Percentiles rank a stretch among this genome's conserved stretches.
These are phyloP conservation scores for Misgurnus mizolepis DNA, from an alignment of 2,113 vertebrate genomes.

Conservation along the genomic window DNA sequence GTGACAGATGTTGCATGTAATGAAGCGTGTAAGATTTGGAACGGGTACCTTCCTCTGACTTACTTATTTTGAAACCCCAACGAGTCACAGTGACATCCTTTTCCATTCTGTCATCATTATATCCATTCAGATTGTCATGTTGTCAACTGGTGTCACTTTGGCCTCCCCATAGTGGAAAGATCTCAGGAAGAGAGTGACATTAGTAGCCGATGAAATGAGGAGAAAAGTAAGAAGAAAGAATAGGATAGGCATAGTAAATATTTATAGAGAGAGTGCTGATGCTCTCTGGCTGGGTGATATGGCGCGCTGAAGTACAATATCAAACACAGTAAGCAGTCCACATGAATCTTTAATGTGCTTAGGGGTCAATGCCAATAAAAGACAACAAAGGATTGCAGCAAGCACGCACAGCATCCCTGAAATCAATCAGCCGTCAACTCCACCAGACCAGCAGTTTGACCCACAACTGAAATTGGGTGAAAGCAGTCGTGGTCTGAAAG, in stretches of 20 bases:
- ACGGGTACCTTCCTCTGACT: not conserved
- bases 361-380: slow-evolving; percentile 64
- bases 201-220: not conserved
- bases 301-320: slow-evolving; percentile 64
- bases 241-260: slow-evolving; percentile 54
- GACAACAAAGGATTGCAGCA: slow-evolving; percentile 62
- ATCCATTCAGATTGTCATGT: not conserved
- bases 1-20: not conserved
- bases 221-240: slow-evolving; percentile 45
- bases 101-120: slow-evolving; percentile 18
- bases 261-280: slow-evolving; percentile 57
- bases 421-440: slow-evolving; percentile 63
- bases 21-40: not conserved
- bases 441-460: slow-evolving; percentile 53
- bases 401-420: slow-evolving; percentile 45
- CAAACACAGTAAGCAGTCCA: slow-evolving; percentile 60
- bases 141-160: slow-evolving; percentile 29
- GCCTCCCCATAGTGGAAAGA: not conserved
- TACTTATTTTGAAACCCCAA: slow-evolving; percentile 2
- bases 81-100: not conserved
- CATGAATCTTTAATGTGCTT: slow-evolving; percentile 74
- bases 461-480: not conserved
- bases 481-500: not conserved
- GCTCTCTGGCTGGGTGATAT: slow-evolving; percentile 49
- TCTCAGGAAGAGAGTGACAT: slow-evolving; percentile 17